Percentiles rank a stretch among this genome's conserved stretches.
These are phyloP conservation scores for Callinectes sapidus DNA, from an alignment of 2,888 invertebrate genomes.

Conservation along the genomic window DNA sequence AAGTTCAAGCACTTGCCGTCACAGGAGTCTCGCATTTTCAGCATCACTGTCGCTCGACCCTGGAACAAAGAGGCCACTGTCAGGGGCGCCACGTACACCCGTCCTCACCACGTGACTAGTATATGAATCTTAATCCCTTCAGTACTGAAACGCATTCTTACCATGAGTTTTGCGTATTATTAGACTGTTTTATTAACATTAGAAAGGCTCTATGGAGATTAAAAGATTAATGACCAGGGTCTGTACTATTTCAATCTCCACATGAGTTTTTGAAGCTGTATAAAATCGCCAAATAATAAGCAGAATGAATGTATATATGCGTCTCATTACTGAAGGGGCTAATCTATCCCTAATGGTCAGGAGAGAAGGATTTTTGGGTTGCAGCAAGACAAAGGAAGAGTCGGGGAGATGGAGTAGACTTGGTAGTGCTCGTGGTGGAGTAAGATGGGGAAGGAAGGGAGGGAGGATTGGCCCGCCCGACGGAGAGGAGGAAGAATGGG, in stretches of 20 bases:
- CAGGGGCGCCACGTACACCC: background rate
- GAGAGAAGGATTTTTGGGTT: background rate
- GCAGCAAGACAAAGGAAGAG: background rate
- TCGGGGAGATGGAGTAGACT: background rate
- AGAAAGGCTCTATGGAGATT: no score
- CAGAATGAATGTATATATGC: no score
- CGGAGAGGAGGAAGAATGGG: background rate
- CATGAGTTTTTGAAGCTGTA: no score
- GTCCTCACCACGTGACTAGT: background rate
- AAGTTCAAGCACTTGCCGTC: slow-evolving; percentile 38
- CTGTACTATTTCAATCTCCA: no score
- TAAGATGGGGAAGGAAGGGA: background rate
- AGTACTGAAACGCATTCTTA: no score
- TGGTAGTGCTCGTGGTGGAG: background rate
- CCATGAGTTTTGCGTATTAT: no score
- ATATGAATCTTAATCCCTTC: background rate
- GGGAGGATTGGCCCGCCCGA: background rate
- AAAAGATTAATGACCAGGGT: no score
- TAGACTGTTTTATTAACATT: no score
- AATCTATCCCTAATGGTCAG: background rate
- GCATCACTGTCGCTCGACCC: background rate
- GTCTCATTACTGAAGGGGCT: no score
- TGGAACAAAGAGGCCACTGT: slow-evolving; percentile 7
- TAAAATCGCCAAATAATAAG: no score
- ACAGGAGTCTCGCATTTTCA: slow-evolving; percentile 25